These are phyloP conservation scores for Platysternon megacephalum DNA, from an alignment of 2,113 vertebrate genomes.

Conservation along the genomic window DNA sequence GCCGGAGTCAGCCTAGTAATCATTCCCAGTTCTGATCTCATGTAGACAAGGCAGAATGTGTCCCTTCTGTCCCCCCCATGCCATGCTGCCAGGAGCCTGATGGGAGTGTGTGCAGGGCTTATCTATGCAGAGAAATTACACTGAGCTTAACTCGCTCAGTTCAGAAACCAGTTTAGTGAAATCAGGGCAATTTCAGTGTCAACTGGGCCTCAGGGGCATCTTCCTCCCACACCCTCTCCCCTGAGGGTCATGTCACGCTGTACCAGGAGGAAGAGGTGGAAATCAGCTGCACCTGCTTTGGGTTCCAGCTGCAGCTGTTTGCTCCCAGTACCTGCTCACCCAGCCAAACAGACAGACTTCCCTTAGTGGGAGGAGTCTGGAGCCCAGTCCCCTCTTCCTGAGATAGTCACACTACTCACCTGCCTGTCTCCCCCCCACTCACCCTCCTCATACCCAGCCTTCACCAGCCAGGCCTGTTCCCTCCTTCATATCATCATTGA, in stretches of 20 bases:
- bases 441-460: not conserved
- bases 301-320: not conserved
- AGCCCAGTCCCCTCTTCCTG: fast-evolving
- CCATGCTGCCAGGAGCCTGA: not conserved
- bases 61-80: not conserved
- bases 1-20: not conserved
- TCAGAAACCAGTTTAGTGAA: not conserved
- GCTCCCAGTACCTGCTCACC: fast-evolving
- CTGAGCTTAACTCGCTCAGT: not conserved
- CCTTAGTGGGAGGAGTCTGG: fast-evolving
- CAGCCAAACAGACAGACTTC: not conserved
- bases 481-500: not conserved
- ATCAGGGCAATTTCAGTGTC: not conserved
- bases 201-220: not conserved
- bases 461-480: not conserved
- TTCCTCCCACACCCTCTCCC: not conserved
- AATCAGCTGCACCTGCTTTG: not conserved
- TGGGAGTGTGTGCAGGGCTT: not conserved
- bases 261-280: fast-evolving
- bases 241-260: not conserved
- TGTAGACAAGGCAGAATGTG: not conserved
- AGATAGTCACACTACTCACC: too few species aligned
- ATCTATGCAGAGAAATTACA: not conserved
- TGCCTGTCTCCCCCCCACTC: too few species aligned
- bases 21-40: not conserved